A percentile compares a stretch with the other conserved stretches of the same genome.
These are phyloP conservation scores for Dromas ardeola DNA, from an alignment of 2,113 vertebrate species.

Conservation along the genomic window DNA sequence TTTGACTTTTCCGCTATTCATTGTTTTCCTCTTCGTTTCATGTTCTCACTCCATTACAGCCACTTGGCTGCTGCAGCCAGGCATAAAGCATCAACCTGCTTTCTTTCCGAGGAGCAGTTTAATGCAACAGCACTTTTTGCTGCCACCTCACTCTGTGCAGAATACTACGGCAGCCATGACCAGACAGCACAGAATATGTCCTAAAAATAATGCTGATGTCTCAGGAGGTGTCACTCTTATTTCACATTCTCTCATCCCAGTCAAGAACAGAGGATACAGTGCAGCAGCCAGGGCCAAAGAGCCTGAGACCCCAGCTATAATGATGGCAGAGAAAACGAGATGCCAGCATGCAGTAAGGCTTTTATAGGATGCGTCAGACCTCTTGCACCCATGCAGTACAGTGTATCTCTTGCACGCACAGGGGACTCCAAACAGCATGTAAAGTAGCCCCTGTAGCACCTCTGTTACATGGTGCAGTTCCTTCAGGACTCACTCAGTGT, in stretches of 20 bases:
- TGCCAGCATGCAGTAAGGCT: neutral
- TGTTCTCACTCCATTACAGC: neutral
- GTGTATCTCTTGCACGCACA: neutral
- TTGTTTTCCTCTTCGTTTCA: conserved; percentile 40
- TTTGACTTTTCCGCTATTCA: conserved; percentile 45
- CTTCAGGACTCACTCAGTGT: neutral
- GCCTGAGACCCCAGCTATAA: neutral
- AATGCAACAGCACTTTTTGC: neutral
- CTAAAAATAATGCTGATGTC: neutral
- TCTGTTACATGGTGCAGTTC: neutral
- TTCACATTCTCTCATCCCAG: neutral
- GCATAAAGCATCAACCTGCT: neutral
- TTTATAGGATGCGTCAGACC: neutral
- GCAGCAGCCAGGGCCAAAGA: neutral
- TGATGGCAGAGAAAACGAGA: neutral
- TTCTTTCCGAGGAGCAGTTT: neutral
- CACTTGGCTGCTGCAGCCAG: neutral
- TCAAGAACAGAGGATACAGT: neutral
- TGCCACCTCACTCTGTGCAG: neutral
- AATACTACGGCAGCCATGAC: neutral
- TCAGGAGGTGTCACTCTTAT: neutral
- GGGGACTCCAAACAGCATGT: neutral
- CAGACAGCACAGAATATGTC: neutral
- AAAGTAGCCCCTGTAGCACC: too few species aligned
- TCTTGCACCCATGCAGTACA: fast-evolving